Conservation (phyloP, 1,140 invertebrate species). For the Procambarus clarkii region DNA sequence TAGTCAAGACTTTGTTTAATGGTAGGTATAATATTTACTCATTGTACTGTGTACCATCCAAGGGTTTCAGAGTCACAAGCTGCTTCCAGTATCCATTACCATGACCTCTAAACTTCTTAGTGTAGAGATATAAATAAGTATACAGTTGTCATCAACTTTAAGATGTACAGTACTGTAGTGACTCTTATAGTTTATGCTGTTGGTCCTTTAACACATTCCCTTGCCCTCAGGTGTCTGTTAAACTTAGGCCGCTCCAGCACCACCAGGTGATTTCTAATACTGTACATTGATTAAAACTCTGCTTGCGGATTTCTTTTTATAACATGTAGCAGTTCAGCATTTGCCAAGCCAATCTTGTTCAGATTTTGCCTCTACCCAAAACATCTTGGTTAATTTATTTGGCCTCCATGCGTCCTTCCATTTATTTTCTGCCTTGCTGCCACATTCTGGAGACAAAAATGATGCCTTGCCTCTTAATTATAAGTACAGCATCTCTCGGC, state of each 20-base stretch:
- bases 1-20: too few relatives aligned
- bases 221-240: slow-evolving; percentile 20
- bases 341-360: not conserved
- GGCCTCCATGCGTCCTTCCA: not conserved
- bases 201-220: not conserved
- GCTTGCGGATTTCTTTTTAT: not conserved
- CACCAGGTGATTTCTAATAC: slow-evolving; percentile 7
- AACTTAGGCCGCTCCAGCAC: slow-evolving; percentile 13
- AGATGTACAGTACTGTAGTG: not conserved
- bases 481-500: not conserved
- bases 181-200: not conserved
- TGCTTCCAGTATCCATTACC: too few relatives aligned
- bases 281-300: not conserved
- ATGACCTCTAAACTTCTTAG: too few relatives aligned
- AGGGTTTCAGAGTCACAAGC: too few relatives aligned
- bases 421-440: not conserved
- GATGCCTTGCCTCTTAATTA: not conserved
- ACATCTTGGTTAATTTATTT: not conserved
- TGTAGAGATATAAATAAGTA: too few relatives aligned
- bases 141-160: too few relatives aligned
- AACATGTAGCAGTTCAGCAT: not conserved
- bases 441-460: not conserved
- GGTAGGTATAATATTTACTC: too few relatives aligned
- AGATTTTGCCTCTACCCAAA: not conserved
- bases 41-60: too few relatives aligned